phyloP scores from a whole-genome alignment of 1,140 invertebrate species.

The Popillia japonica region DNA sequence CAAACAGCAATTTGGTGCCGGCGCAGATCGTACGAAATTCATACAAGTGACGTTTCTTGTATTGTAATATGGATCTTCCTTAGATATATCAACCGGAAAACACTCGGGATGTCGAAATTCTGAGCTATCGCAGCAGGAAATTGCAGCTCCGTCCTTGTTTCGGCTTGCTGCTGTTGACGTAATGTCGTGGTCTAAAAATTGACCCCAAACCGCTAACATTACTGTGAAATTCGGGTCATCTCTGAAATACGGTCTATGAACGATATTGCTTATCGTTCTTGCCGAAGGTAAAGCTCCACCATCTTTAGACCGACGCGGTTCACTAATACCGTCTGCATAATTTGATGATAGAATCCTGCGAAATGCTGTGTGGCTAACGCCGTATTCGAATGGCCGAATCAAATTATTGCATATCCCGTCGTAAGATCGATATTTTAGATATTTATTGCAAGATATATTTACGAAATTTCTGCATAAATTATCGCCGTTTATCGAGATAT shows the following conservation, averaged over 20 bases:
- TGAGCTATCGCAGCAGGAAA: conserved; percentile 68
- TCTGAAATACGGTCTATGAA: conserved; percentile 75
- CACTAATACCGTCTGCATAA: conserved; percentile 82
- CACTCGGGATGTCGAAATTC: conserved; percentile 77
- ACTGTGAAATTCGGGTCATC: conserved; percentile 79
- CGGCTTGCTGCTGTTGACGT: conserved; percentile 82
- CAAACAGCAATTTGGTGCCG: conserved; percentile 86
- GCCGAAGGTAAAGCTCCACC: conserved; percentile 73
- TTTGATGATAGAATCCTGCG: conserved; percentile 75
- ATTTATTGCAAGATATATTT: conserved; percentile 38
- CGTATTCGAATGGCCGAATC: conserved; percentile 69
- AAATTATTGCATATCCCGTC: conserved; percentile 88
- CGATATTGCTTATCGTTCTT: conserved; percentile 74
- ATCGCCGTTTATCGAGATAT: background rate
- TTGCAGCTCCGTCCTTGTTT: conserved; percentile 68
- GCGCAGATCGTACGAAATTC: conserved; percentile 85
- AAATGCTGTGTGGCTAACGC: conserved; percentile 79
- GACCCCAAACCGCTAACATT: conserved; percentile 90
- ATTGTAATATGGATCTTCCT: conserved; percentile 74
- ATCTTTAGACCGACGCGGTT: conserved; percentile 68
- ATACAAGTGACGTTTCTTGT: conserved; percentile 76
- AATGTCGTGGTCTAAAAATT: conserved; percentile 96
- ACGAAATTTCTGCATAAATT: conserved; percentile 37
- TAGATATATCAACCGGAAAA: conserved; percentile 75
- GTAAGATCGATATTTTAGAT: conserved; percentile 69